Percentiles rank a stretch among this genome's conserved stretches.
Evolutionary conservation across 1,140 invertebrate genomes (phyloP).

Genomic region (Nasonia giraulti): DNA sequence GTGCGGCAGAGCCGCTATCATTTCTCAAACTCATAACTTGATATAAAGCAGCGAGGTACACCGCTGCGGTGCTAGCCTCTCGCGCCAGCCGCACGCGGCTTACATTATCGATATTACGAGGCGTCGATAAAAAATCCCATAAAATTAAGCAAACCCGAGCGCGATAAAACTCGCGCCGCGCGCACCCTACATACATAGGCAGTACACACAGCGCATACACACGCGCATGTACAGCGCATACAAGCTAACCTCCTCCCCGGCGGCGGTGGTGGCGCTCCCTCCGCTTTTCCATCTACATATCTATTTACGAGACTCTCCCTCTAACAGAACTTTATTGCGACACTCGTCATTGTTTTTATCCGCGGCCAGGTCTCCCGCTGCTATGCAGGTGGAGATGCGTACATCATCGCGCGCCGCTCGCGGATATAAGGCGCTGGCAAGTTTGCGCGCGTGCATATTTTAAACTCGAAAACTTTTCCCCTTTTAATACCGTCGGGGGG

Average conservation of each 20-base stretch:
- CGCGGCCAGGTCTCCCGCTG: not conserved
- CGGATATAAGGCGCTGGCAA: not conserved
- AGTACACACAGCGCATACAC: not conserved
- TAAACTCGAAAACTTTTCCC: constrained; percentile 18
- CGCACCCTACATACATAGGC: not conserved
- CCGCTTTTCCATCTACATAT: constrained; percentile 2
- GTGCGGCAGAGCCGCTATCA: constrained; percentile 61
- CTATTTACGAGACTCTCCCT: constrained; percentile 39
- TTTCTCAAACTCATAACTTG: constrained; percentile 72
- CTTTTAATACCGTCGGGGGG: constrained; percentile 28
- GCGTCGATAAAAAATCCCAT: constrained; percentile 73
- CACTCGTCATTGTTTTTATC: constrained; percentile 15
- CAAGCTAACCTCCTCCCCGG: not conserved
- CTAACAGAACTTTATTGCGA: constrained; percentile 35
- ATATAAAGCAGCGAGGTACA: constrained; percentile 63
- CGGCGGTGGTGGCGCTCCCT: not conserved
- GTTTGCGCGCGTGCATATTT: constrained; percentile 33
- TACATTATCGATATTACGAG: constrained; percentile 74
- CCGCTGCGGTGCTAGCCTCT: constrained; percentile 12
- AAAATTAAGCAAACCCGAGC: constrained; percentile 71
- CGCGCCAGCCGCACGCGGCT: constrained; percentile 53
- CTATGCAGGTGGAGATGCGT: not conserved
- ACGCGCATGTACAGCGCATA: not conserved
- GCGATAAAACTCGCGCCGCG: constrained; percentile 62
- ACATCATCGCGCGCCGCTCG: not conserved